phyloP scores from a whole-genome alignment of 2,113 vertebrate species.

The Bubo scandiacus region DNA sequence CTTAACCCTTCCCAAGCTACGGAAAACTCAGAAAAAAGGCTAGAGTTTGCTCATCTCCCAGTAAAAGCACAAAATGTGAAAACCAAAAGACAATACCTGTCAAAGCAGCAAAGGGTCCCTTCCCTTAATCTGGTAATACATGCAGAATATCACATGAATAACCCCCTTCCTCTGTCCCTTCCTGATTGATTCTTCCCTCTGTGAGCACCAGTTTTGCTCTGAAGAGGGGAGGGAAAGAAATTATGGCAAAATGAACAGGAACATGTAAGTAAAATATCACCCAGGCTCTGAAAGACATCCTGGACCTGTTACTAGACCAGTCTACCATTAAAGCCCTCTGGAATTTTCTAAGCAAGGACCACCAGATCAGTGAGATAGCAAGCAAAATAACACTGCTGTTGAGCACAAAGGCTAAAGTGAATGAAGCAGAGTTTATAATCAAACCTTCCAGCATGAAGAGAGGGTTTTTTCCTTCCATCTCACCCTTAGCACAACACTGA shows the following conservation, averaged over 20 bases:
- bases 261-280: not conserved
- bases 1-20: not conserved
- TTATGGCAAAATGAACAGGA: not conserved
- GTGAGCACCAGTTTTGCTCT: not conserved
- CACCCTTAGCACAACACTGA: fast-evolving
- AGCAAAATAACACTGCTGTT: not conserved
- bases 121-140: not conserved
- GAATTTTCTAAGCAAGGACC: not conserved
- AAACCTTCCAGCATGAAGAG: not conserved
- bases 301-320: too few relatives aligned
- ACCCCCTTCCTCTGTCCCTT: not conserved
- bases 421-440: not conserved
- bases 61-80: not conserved
- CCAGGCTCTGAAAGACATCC: not conserved
- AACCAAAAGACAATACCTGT: not conserved
- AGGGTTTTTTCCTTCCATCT: not conserved
- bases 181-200: not conserved
- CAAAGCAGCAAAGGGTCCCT: not conserved
- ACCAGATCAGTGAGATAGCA: not conserved
- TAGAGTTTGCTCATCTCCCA: not conserved
- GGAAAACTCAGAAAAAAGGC: not conserved
- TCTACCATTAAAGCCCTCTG: not conserved
- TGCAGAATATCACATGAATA: not conserved
- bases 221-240: not conserved
- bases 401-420: too few relatives aligned